Evolutionary conservation across 1,140 invertebrate species (phyloP), one percentile per base, ranked within the genome.

Genomic region (Oedothorax gibbosus): DNA sequence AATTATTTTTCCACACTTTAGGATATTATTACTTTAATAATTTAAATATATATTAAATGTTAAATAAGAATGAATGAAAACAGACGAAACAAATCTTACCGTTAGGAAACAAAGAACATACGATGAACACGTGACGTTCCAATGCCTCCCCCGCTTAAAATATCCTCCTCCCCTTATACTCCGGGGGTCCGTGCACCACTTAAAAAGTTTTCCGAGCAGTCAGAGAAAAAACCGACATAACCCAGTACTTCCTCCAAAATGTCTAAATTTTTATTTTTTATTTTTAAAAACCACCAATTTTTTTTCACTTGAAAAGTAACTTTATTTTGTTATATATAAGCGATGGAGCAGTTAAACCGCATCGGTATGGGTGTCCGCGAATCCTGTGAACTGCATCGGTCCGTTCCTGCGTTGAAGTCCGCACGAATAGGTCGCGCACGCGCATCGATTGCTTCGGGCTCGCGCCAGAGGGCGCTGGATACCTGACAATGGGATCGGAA

Each of bases 81-180:
- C 7, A n/a, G 57, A 60, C 12, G n/a, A 7, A 14, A 60, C 12
- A 14, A 60, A 60, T 60, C 77, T 68, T 79, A 79, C 77, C 64
- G 20, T 56, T 18, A 69, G 12, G 64, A 35, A 68, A 79, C 51
- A 64, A 79, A 68, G 77, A 21, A 51, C 77, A 79, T 79, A 62
- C 77, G 64, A 20, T 79, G 77, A 79, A 53, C 77, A 79, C 77
- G 77, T 79, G 77, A 79, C 56, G 62, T 56, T 79, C 18, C 51
- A 68, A 79, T 68, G 50, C 77, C 57, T 56, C 77, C 77, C 75
- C 65, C 65, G 77, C 12, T n/a, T 62, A 64, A 35, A 68, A 56
- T 79, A 79, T 79, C 77, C 77, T 54, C 75, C 64, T 11, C 77
- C 77, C 77, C 77, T 64, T 9, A 56, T 54, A 50, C 20, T 15